phyloP scores from a whole-genome alignment of 2,113 vertebrate genomes.

The Phylloscopus trochilus region DNA sequence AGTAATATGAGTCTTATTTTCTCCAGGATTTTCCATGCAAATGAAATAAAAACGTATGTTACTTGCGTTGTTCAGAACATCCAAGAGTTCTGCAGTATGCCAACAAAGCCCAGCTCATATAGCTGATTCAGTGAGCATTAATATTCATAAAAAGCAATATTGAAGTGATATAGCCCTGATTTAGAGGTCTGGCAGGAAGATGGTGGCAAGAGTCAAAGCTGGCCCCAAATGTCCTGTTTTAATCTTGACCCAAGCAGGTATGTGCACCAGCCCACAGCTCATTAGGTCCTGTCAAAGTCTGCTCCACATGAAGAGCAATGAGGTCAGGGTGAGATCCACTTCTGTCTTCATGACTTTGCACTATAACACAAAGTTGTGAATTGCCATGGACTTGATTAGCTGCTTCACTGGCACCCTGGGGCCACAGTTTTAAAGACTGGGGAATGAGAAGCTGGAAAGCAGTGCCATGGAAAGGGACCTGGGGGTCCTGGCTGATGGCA shows the following conservation, averaged over 20 bases:
- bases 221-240: not conserved
- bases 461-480: not conserved
- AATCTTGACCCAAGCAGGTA: not conserved
- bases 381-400: not conserved
- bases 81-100: not conserved
- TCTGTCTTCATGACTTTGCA: not conserved
- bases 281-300: not conserved
- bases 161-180: not conserved
- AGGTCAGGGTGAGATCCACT: not conserved
- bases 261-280: rapidly evolving
- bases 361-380: rapidly evolving
- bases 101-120: not conserved
- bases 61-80: not conserved
- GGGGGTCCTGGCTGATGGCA: rapidly evolving
- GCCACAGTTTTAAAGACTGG: not conserved
- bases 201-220: not conserved
- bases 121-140: not conserved
- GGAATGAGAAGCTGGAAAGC: rapidly evolving
- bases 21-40: not conserved
- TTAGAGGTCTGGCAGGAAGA: not conserved
- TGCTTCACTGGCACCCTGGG: not conserved
- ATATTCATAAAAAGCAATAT: slow-evolving; percentile 16
- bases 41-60: not conserved
- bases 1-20: not conserved
- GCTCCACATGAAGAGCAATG: rapidly evolving